Evolutionary conservation across 2,888 invertebrate genomes (phyloP).

Genomic region (Clistopyga incitator): DNA sequence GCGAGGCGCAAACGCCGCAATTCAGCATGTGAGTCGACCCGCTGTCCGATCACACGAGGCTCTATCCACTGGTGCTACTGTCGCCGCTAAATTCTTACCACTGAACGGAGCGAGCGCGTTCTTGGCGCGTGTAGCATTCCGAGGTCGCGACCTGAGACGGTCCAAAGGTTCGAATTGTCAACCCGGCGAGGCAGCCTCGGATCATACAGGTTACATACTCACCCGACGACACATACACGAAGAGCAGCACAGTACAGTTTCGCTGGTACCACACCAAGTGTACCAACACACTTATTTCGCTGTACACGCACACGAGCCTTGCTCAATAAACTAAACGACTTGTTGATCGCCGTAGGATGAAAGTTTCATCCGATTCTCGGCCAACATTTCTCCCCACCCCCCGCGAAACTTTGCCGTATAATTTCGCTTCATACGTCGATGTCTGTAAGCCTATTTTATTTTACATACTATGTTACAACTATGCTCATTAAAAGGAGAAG

Average conservation of each 20-base stretch:
- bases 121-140: conserved; percentile 73
- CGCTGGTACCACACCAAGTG: conserved; percentile 56
- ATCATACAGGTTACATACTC: conserved; percentile 47
- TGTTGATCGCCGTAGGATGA: conserved; percentile 70
- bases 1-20: neutral
- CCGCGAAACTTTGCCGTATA: neutral
- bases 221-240: neutral
- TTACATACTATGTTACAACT: neutral
- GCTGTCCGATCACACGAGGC: conserved; percentile 8
- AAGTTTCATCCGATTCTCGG: conserved; percentile 3
- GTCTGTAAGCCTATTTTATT: neutral
- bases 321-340: conserved; percentile 68
- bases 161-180: conserved; percentile 73
- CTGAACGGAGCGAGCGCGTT: conserved; percentile 56
- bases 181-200: conserved; percentile 48
- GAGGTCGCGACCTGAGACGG: conserved; percentile 71
- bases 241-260: neutral
- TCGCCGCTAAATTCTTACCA: conserved; percentile 42
- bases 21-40: neutral
- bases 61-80: conserved; percentile 26
- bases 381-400: neutral
- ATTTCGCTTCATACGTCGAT: neutral
- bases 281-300: conserved; percentile 46
- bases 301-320: neutral
- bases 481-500: neutral